Evolutionary conservation across 1,140 invertebrate species (phyloP).

Genomic region (Sitodiplosis mosellana): DNA sequence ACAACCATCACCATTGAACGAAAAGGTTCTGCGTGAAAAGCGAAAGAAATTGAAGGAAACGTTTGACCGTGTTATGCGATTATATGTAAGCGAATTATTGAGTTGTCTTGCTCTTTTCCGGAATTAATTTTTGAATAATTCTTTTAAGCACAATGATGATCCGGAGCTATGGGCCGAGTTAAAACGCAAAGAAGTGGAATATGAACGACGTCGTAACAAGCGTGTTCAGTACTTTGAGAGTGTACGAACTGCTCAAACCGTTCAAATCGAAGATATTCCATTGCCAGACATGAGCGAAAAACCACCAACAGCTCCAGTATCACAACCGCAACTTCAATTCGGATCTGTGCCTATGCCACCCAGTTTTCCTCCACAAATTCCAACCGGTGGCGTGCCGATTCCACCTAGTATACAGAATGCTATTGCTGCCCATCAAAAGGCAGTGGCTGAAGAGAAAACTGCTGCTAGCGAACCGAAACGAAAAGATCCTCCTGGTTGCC

Average conservation of each 20-base stretch:
- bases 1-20: constrained; percentile 82
- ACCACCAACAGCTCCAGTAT: constrained; percentile 8
- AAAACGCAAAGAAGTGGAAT: constrained; percentile 77
- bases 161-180: constrained; percentile 83
- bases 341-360: too few species aligned
- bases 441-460: background rate
- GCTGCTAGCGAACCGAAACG: constrained; percentile 7
- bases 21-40: constrained; percentile 93
- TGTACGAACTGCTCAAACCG: constrained; percentile 84
- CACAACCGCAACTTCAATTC: constrained; percentile 13
- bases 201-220: constrained; percentile 73
- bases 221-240: constrained; percentile 87
- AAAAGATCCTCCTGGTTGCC: constrained; percentile 67
- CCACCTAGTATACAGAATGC: constrained; percentile 18
- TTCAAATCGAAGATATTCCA: constrained; percentile 93
- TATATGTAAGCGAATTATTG: constrained; percentile 99
- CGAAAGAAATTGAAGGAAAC: constrained; percentile 90
- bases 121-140: constrained; percentile 9
- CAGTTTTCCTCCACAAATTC: constrained; percentile 46
- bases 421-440: background rate
- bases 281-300: constrained; percentile 42
- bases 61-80: constrained; percentile 77
- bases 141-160: constrained; percentile 80
- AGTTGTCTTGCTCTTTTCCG: too few species aligned
- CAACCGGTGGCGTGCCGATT: constrained; percentile 26